Conservation (phyloP, 2,113 vertebrate genomes). For the Acrocephalus kingi region DNA sequence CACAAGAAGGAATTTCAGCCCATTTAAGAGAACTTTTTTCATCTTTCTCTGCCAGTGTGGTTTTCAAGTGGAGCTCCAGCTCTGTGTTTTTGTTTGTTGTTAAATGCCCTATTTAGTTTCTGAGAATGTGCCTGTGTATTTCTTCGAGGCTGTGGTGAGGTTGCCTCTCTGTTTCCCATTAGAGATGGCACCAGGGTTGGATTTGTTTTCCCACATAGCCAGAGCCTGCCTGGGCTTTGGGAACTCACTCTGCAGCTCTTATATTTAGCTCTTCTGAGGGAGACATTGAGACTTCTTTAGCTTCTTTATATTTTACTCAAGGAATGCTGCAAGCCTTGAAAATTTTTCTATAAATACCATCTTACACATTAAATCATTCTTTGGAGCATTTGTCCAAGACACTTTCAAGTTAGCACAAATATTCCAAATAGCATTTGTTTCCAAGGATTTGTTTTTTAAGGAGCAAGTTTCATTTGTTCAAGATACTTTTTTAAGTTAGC, state of each 20-base stretch:
- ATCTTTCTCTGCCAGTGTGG: background rate
- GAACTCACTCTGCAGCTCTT: constrained; percentile 11
- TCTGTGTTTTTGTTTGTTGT: constrained; percentile 61
- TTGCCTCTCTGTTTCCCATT: constrained; percentile 64
- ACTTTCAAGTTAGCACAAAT: background rate
- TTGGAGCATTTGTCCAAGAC: background rate
- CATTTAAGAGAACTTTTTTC: constrained; percentile 3
- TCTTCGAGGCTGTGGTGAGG: constrained; percentile 31
- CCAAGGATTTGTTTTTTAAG: background rate
- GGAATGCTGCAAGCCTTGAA: background rate
- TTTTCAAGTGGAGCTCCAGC: constrained; percentile 26
- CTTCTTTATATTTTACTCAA: background rate
- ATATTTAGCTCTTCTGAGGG: constrained; percentile 38
- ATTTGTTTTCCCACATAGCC: constrained; percentile 58
- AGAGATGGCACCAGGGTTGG: constrained; percentile 57
- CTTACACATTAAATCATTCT: background rate
- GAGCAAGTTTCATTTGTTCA: background rate
- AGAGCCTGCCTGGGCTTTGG: constrained; percentile 1
- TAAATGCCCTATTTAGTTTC: constrained; percentile 57
- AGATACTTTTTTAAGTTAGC: background rate
- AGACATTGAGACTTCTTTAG: background rate
- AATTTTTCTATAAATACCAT: background rate
- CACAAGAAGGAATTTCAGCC: constrained; percentile 13
- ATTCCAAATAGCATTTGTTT: background rate
- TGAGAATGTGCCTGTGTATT: constrained; percentile 13